phyloP scores from a whole-genome alignment of 2,797 vertebrate genomes.

The Gymnodraco acuticeps region DNA sequence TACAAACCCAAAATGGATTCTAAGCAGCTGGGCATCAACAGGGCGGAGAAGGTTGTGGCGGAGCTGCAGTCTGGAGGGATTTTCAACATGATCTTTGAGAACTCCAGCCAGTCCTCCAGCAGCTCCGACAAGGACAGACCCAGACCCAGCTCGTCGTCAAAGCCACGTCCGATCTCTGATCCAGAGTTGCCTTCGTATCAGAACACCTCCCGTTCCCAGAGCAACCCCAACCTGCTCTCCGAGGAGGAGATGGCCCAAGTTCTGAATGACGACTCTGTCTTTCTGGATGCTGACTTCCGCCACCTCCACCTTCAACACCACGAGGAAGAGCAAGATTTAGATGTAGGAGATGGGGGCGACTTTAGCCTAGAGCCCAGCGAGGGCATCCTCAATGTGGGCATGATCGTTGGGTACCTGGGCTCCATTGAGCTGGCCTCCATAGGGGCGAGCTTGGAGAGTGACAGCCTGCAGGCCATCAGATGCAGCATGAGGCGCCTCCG shows the following conservation, averaged over 20 bases:
- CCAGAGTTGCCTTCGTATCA: constrained; percentile 82
- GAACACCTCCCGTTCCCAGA: constrained; percentile 61
- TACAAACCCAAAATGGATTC: constrained; percentile 91
- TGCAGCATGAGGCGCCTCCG: constrained; percentile 97
- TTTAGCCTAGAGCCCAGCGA: constrained; percentile 85
- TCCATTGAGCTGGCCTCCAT: constrained; percentile 96
- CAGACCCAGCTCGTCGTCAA: constrained; percentile 64
- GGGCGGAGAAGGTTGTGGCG: constrained; percentile 95
- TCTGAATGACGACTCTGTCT: constrained; percentile 88
- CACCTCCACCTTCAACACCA: constrained; percentile 74
- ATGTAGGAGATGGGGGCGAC: constrained; percentile 78
- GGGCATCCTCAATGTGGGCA: constrained; percentile 95
- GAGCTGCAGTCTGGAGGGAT: constrained; percentile 98
- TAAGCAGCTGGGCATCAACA: constrained; percentile 94
- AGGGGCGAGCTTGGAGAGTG: constrained; percentile 90
- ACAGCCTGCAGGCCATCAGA: constrained; percentile 97
- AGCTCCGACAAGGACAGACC: constrained; percentile 84
- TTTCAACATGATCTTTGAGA: constrained; percentile 98
- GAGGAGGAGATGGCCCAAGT: constrained; percentile 89
- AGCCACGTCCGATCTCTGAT: constrained; percentile 85
- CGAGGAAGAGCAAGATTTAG: constrained; percentile 70
- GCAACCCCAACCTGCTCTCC: constrained; percentile 84
- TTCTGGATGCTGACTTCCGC: constrained; percentile 80
- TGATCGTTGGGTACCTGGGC: constrained; percentile 98
- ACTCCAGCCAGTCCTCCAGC: constrained; percentile 87